phyloP scores from a whole-genome alignment of 2,888 invertebrate species.

The Glomeris marginata region DNA sequence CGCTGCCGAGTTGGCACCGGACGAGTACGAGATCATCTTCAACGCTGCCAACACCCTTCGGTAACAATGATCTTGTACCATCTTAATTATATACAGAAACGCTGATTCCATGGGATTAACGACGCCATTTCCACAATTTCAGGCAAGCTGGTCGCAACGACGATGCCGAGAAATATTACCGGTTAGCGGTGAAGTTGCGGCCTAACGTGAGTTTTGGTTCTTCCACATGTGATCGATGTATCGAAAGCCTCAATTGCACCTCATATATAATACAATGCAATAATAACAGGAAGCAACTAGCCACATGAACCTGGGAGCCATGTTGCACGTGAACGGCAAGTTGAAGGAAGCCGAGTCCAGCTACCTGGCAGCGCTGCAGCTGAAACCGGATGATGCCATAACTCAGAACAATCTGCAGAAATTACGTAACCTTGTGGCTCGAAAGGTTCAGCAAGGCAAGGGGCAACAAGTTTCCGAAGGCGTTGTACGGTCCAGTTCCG shows the following conservation, averaged over 20 bases:
- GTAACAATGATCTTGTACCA: constrained; percentile 18
- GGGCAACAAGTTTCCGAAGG: too few relatives aligned
- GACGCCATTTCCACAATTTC: too few relatives aligned
- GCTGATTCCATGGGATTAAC: neutral
- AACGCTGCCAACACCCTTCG: constrained; percentile 77
- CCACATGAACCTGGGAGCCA: constrained; percentile 89
- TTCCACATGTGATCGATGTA: too few relatives aligned
- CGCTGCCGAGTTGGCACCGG: constrained; percentile 60
- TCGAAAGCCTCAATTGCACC: too few relatives aligned
- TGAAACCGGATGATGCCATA: constrained; percentile 76
- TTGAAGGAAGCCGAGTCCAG: constrained; percentile 71
- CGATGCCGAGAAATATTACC: constrained; percentile 77
- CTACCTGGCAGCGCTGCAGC: constrained; percentile 66
- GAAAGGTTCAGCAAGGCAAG: neutral
- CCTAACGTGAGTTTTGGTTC: constrained; percentile 38
- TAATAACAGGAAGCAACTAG: constrained; percentile 62
- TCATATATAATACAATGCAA: too few relatives aligned
- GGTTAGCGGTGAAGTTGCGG: constrained; percentile 50
- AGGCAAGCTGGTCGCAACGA: constrained; percentile 57
- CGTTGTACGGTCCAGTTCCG: too few relatives aligned
- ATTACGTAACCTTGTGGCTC: constrained; percentile 36
- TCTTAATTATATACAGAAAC: too few relatives aligned
- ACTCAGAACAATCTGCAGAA: constrained; percentile 79
- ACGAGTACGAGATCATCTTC: constrained; percentile 68
- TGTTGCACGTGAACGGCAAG: constrained; percentile 83